These are phyloP conservation scores for Selene dorsalis DNA, from an alignment of 2,797 vertebrate genomes.

Conservation along the genomic window DNA sequence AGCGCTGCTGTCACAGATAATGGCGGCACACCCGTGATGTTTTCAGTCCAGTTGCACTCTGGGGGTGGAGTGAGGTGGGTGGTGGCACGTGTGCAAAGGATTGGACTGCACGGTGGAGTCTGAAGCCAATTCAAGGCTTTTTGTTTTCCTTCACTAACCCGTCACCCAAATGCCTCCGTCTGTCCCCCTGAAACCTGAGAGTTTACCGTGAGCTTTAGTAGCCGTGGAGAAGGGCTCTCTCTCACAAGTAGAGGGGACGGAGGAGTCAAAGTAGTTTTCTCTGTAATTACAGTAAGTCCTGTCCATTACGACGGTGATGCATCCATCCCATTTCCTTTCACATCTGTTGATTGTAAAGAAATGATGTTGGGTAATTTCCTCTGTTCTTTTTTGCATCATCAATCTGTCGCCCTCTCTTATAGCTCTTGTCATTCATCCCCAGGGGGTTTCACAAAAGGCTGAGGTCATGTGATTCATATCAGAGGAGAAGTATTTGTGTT, in stretches of 20 bases:
- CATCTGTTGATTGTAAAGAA: not conserved
- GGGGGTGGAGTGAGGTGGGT: too few species aligned
- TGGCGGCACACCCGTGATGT: slow-evolving; percentile 3
- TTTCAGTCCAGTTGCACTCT: slow-evolving; percentile 14
- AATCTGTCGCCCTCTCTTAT: slow-evolving; percentile 1
- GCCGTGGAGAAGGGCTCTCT: not conserved
- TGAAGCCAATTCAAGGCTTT: slow-evolving; percentile 26
- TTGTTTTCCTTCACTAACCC: slow-evolving; percentile 45
- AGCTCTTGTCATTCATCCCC: slow-evolving; percentile 11
- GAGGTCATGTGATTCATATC: slow-evolving; percentile 45
- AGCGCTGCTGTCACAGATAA: slow-evolving; percentile 1
- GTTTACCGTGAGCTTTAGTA: slow-evolving; percentile 24
- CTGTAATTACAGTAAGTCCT: not conserved
- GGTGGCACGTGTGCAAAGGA: slow-evolving; percentile 24
- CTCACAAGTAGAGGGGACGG: not conserved
- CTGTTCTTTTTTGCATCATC: not conserved
- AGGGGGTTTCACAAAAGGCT: slow-evolving; percentile 5
- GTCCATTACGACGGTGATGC: not conserved
- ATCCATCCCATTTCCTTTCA: slow-evolving; percentile 13
- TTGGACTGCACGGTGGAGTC: slow-evolving; percentile 36
- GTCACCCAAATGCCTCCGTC: slow-evolving; percentile 18
- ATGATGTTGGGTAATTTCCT: not conserved
- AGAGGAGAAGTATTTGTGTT: slow-evolving; percentile 37
- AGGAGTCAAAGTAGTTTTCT: not conserved
- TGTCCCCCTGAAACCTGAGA: slow-evolving; percentile 5